phyloP scores from a whole-genome alignment of 2,113 vertebrate species.

The Hucho hucho region DNA sequence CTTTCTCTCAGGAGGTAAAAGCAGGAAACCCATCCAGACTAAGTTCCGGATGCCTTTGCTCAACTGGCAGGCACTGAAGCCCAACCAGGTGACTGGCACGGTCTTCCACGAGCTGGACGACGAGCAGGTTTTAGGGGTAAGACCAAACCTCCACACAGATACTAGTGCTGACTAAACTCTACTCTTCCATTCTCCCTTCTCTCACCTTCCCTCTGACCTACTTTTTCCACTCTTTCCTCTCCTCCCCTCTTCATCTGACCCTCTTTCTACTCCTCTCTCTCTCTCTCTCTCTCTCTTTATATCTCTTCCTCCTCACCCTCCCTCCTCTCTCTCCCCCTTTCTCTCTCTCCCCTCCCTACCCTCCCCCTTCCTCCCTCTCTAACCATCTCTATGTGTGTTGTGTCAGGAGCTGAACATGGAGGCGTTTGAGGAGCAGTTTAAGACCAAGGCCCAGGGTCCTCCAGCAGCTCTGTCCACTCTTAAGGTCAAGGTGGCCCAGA shows the following conservation, averaged over 20 bases:
- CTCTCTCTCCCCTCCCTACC: not conserved
- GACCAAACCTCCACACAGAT: not conserved
- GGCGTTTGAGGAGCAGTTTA: conserved; percentile 93
- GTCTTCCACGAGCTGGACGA: conserved; percentile 89
- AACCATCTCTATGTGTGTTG: not conserved
- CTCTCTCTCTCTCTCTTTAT: too few species aligned
- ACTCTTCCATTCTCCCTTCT: not conserved
- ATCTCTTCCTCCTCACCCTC: not conserved
- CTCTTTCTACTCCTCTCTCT: not conserved
- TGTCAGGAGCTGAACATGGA: conserved; percentile 92
- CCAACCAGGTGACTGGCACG: conserved; percentile 84
- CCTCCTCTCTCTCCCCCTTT: too few species aligned
- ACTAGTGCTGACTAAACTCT: not conserved
- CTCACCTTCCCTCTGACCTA: not conserved
- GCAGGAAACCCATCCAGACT: conserved; percentile 86
- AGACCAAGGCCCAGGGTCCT: conserved; percentile 88
- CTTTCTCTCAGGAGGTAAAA: conserved; percentile 65
- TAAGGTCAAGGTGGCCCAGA: conserved; percentile 78
- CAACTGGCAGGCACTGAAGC: conserved; percentile 90
- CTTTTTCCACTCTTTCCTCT: not conserved
- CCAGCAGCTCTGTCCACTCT: conserved; percentile 68
- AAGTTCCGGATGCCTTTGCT: conserved; percentile 88
- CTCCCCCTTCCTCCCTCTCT: not conserved
- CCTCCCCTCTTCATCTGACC: not conserved
- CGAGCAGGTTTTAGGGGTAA: conserved; percentile 87